Conservation (phyloP, 2,797 vertebrate species). For the Rhincodon typus region DNA sequence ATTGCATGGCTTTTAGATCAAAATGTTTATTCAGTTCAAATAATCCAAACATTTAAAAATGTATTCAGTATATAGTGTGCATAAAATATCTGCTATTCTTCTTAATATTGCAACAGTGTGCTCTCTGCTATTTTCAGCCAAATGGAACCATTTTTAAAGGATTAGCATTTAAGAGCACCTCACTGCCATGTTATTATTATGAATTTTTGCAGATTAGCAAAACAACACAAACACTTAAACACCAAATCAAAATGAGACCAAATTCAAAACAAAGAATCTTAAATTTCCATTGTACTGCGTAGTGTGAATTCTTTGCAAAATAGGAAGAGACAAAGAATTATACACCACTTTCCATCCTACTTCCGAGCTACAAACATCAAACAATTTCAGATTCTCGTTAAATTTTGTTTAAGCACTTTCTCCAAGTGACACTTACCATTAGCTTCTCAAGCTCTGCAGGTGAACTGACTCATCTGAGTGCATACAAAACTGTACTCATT, state of each 20-base stretch:
- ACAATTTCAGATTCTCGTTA: constrained; percentile 12
- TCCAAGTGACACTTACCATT: not conserved
- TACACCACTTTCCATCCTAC: not conserved
- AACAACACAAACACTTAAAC: constrained; percentile 10
- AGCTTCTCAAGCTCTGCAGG: not conserved
- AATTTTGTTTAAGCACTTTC: not conserved
- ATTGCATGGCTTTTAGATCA: not conserved
- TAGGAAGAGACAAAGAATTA: not conserved
- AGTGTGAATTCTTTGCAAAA: not conserved
- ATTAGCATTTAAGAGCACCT: not conserved
- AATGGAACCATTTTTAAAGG: not conserved
- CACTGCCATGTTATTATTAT: not conserved
- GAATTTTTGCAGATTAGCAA: constrained; percentile 10
- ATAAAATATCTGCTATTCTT: not conserved
- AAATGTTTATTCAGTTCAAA: not conserved
- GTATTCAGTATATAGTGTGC: not conserved
- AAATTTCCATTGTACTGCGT: not conserved
- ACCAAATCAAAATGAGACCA: not conserved
- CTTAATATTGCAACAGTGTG: no score
- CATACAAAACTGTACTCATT: no score
- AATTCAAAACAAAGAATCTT: constrained; percentile 26
- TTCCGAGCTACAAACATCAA: not conserved
- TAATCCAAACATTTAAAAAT: not conserved
- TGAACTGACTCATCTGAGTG: not conserved
- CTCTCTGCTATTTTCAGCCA: not conserved